A percentile compares a stretch with the other conserved stretches of the same genome.
Evolutionary conservation across 2,888 invertebrate genomes (phyloP).

Genomic region (Cancer borealis): DNA sequence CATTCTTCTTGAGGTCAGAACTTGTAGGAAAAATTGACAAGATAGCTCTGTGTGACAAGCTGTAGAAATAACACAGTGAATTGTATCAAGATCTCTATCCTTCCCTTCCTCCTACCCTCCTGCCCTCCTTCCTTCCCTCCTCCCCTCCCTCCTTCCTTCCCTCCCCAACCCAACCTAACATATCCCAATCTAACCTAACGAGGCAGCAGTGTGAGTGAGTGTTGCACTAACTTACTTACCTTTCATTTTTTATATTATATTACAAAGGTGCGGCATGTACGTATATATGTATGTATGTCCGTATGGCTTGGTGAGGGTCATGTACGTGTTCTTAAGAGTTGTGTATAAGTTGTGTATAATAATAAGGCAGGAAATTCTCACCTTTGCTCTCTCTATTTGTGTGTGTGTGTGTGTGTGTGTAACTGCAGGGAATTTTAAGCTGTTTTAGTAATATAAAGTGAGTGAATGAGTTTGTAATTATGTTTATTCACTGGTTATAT

Average conservation of each 20-base stretch:
- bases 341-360: background rate
- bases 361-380: background rate
- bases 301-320: background rate
- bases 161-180: too few species aligned
- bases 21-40: background rate
- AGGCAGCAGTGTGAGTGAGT: too few species aligned
- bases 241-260: too few species aligned
- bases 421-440: background rate
- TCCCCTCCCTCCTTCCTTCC: too few species aligned
- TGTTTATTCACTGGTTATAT: too few species aligned
- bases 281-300: background rate
- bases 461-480: too few species aligned
- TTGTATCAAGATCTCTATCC: background rate
- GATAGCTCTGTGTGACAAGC: too few species aligned
- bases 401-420: background rate
- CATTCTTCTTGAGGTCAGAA: background rate
- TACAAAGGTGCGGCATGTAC: too few species aligned
- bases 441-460: too few species aligned
- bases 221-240: too few species aligned
- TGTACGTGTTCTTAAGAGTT: background rate
- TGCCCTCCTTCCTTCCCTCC: background rate
- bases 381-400: background rate
- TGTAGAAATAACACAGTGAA: background rate
- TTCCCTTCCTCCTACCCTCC: background rate
- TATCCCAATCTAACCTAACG: too few species aligned